Evolutionary conservation across 2,888 invertebrate species (phyloP), one percentile per base, ranked within the genome.

Genomic region (Pyrgus malvae): DNA sequence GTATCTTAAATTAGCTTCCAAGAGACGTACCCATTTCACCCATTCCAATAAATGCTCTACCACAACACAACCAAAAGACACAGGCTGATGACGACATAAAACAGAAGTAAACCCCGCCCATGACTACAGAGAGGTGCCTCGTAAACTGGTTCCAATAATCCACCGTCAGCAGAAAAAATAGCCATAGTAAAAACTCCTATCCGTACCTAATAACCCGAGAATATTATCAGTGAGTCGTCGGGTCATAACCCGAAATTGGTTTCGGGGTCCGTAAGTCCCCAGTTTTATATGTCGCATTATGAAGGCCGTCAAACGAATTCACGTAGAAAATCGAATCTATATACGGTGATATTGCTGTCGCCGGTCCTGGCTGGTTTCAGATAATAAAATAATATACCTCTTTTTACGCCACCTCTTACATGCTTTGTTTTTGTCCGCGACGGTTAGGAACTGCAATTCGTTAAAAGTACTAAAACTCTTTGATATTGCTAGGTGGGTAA

Each of bases 241-340:
- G 90, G 90, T 90, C 90, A 90, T 91, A 91, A 91, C 90, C 86
- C 84, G 83, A 91, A 91, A 90, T 91, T 90, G 90, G 90, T 90
- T 90, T 88, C 84, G 90, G 90, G 90, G 90, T 88, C 90, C 89
- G 87, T 89, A 88, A 88, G 88, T 82, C 84, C 87, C 90, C 87
- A 87, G 90, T 90, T 91, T 91, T 91, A 91, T 90, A 90, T 89
- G 89, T 90, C 83, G 90, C 90, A 90, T 90, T 90, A 90, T 90
- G 91, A 89, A 88, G 89, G 90, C 90, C 91, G 91, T 91, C 91
- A 91, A 91, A 91, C 88, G 91, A 91, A 90, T 91, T 91, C 91
- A 90, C 90, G 89, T 90, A 91, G 91, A 91, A 91, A 91, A 91
- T 91, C 91, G 91, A 91, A 91, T 91, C 91, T 90, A 90, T 91